Percentiles rank a stretch among this genome's conserved stretches.
Conservation (phyloP, 1,140 invertebrate species). For the Mesaphorura yosii region DNA sequence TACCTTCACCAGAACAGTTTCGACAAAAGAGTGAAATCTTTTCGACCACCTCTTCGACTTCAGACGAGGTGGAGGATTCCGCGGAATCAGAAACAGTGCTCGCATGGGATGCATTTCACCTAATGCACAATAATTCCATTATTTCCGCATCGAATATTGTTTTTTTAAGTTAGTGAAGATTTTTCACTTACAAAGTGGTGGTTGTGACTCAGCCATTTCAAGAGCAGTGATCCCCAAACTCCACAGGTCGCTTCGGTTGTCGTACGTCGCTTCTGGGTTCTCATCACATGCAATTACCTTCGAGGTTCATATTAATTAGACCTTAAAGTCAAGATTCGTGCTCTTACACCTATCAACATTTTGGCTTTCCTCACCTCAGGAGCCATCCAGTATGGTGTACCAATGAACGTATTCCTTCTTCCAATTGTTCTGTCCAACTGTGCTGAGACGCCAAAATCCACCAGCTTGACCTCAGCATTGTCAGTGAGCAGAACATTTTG, state of each 20-base stretch:
- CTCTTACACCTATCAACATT: neutral
- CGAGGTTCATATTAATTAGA: conserved; percentile 37
- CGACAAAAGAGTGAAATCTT: conserved; percentile 83
- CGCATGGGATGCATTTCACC: conserved; percentile 99
- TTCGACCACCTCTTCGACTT: conserved; percentile 93
- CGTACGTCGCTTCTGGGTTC: conserved; percentile 98
- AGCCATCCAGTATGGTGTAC: conserved; percentile 72
- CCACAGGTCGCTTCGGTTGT: conserved; percentile 97
- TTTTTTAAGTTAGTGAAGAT: no score
- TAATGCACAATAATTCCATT: conserved; percentile 39
- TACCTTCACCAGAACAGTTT: conserved; percentile 75
- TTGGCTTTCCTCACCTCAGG: no score
- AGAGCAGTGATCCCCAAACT: conserved; percentile 70
- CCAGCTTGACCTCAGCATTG: conserved; percentile 58
- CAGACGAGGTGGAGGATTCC: conserved; percentile 90
- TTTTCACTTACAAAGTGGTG: conserved; percentile 77
- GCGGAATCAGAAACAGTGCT: conserved; percentile 93
- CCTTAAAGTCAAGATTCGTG: neutral
- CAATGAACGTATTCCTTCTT: conserved; percentile 97
- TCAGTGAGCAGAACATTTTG: conserved; percentile 99
- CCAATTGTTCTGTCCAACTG: conserved; percentile 98
- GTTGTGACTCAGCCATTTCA: conserved; percentile 99
- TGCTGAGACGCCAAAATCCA: conserved; percentile 99
- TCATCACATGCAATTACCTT: conserved; percentile 99
- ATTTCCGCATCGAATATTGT: no score